A percentile compares a stretch with the other conserved stretches of the same genome.
Evolutionary conservation across 2,797 vertebrate species (phyloP).

Genomic region (Macropodus opercularis): DNA sequence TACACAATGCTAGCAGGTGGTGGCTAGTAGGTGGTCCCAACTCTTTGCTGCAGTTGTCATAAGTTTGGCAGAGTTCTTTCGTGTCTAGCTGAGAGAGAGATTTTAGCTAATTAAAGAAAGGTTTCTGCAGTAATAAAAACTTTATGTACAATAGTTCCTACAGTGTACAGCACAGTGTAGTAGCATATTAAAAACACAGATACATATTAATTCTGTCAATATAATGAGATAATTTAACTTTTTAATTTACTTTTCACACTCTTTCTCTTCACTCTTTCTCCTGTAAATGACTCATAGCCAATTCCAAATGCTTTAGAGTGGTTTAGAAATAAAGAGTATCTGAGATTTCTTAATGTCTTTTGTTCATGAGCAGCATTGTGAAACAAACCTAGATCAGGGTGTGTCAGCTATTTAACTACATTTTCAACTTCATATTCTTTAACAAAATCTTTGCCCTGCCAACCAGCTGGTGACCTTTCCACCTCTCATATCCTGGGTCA

Average conservation of each 20-base stretch:
- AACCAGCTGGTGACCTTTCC: constrained; percentile 51
- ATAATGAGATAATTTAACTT: constrained; percentile 36
- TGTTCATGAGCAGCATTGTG: neutral
- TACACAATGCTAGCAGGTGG: too few species aligned
- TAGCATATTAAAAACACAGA: constrained; percentile 15
- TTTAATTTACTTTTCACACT: neutral
- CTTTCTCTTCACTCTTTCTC: constrained; percentile 2
- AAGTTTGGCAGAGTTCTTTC: constrained; percentile 1
- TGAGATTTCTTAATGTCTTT: constrained; percentile 15
- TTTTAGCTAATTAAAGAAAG: constrained; percentile 28
- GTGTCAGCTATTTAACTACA: neutral
- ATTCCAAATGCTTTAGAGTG: too few species aligned
- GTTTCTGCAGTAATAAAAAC: constrained; percentile 36
- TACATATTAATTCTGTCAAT: constrained; percentile 32
- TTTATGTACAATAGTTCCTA: constrained; percentile 25
- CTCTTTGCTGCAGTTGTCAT: constrained; percentile 12
- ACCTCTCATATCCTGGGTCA: constrained; percentile 51
- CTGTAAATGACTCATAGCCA: constrained; percentile 14
- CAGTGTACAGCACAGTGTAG: constrained; percentile 6
- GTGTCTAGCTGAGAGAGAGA: constrained; percentile 5
- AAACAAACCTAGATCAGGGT: neutral
- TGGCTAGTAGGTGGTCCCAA: constrained; percentile 8
- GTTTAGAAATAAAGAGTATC: too few species aligned
- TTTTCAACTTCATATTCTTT: constrained; percentile 13
- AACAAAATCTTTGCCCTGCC: neutral